These are phyloP conservation scores for Nebria ingens DNA, from an alignment of 1,140 invertebrate genomes.

Conservation along the genomic window DNA sequence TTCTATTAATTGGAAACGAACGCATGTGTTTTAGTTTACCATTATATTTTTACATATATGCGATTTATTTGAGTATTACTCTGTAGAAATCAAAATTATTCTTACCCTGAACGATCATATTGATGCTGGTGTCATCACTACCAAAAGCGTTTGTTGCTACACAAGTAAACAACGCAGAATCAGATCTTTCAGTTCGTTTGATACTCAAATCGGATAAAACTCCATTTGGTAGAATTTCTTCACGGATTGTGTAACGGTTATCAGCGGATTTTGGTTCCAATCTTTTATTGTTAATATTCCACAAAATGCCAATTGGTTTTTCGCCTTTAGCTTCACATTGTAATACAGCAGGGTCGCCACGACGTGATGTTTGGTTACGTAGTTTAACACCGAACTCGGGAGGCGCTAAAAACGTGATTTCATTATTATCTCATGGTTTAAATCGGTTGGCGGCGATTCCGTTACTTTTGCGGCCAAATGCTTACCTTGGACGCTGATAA, in stretches of 20 bases:
- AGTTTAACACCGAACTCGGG: constrained; percentile 90
- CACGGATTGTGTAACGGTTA: constrained; percentile 80
- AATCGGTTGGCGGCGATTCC: no score
- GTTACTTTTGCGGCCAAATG: constrained; percentile 11
- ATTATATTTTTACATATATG: no score
- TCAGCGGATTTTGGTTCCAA: constrained; percentile 72
- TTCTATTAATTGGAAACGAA: constrained; percentile 57
- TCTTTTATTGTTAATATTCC: constrained; percentile 91
- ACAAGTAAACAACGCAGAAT: constrained; percentile 90
- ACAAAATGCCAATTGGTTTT: constrained; percentile 89
- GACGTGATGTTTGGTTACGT: constrained; percentile 77
- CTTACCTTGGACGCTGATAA: constrained; percentile 84
- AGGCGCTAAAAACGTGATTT: constrained; percentile 53
- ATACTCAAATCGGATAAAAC: constrained; percentile 83
- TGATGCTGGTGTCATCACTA: constrained; percentile 89
- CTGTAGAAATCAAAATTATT: constrained; percentile 11
- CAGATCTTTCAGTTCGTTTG: constrained; percentile 75
- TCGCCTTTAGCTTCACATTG: constrained; percentile 95
- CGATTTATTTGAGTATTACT: no score
- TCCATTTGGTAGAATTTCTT: constrained; percentile 77
- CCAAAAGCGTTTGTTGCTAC: constrained; percentile 91
- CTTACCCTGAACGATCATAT: constrained; percentile 86
- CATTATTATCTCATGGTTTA: background rate
- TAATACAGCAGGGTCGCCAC: constrained; percentile 82
- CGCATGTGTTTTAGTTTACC: background rate